Evolutionary conservation across 2,888 invertebrate genomes (phyloP).

Genomic region (Horisme vitalbata): DNA sequence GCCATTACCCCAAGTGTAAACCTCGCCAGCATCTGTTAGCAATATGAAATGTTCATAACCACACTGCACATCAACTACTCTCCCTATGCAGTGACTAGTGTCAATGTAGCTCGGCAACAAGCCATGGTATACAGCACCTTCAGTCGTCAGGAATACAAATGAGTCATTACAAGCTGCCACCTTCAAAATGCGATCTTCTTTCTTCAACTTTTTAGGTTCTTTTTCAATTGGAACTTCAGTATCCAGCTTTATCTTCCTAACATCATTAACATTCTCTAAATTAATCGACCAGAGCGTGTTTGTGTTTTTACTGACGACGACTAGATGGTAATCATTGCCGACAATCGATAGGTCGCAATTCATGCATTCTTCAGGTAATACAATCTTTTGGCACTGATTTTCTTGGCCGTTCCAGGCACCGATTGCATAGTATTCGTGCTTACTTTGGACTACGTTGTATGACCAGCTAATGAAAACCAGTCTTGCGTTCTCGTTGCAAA

Average conservation of each 20-base stretch:
- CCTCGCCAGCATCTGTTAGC: conserved; percentile 86
- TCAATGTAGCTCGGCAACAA: conserved; percentile 84
- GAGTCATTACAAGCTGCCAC: conserved; percentile 47
- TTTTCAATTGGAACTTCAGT: conserved; percentile 45
- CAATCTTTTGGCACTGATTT: conserved; percentile 45
- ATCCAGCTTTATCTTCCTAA: conserved; percentile 46
- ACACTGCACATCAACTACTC: conserved; percentile 85
- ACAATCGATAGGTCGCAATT: conserved; percentile 41
- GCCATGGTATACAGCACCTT: conserved; percentile 74
- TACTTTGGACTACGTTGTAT: conserved; percentile 59
- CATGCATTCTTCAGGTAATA: conserved; percentile 45
- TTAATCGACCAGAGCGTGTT: conserved; percentile 50
- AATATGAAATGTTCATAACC: conserved; percentile 92
- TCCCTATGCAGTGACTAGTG: conserved; percentile 74
- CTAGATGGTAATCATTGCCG: conserved; percentile 63
- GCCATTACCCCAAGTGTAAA: conserved; percentile 93
- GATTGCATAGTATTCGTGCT: conserved; percentile 50
- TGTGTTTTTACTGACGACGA: conserved; percentile 45
- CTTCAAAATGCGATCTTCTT: conserved; percentile 46
- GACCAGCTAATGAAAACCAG: conserved; percentile 63
- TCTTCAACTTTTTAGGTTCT: conserved; percentile 42
- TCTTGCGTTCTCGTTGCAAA: conserved; percentile 36
- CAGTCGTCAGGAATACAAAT: conserved; percentile 53
- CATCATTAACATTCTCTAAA: conserved; percentile 42
- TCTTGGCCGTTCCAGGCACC: conserved; percentile 58